phyloP scores from a whole-genome alignment of 1,140 invertebrate genomes.

The Tetragonula clypearis region DNA sequence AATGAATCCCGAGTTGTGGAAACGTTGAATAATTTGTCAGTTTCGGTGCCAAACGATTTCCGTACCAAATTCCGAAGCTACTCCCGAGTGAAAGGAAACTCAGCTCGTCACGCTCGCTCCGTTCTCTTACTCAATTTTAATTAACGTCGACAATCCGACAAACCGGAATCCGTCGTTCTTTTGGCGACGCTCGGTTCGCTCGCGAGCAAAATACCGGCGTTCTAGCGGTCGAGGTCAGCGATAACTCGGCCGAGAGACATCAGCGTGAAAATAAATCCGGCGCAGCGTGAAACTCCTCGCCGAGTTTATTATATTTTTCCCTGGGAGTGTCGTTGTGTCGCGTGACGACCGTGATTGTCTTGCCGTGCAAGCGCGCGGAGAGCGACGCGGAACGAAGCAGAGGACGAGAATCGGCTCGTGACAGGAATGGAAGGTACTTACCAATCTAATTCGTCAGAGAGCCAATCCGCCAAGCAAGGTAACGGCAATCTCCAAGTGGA shows the following conservation, averaged over 20 bases:
- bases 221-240: background rate
- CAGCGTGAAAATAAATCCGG: background rate
- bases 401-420: background rate
- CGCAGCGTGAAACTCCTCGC: background rate
- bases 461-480: constrained; percentile 1
- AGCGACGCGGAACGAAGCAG: background rate
- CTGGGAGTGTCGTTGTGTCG: background rate
- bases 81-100: background rate
- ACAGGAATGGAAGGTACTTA: constrained; percentile 10
- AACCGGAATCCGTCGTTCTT: background rate
- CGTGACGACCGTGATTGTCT: background rate
- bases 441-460: constrained; percentile 35
- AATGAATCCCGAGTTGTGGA: background rate
- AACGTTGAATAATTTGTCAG: background rate
- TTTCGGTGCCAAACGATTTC: background rate
- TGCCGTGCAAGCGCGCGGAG: background rate
- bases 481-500: background rate
- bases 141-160: background rate
- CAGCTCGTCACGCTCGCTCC: no score
- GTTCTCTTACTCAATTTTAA: background rate
- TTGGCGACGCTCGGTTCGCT: background rate
- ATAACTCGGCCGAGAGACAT: background rate
- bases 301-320: background rate
- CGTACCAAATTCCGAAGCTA: background rate
- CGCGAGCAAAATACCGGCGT: background rate